Conservation (phyloP, 2,113 vertebrate species). For the Phodopus roborovskii region DNA sequence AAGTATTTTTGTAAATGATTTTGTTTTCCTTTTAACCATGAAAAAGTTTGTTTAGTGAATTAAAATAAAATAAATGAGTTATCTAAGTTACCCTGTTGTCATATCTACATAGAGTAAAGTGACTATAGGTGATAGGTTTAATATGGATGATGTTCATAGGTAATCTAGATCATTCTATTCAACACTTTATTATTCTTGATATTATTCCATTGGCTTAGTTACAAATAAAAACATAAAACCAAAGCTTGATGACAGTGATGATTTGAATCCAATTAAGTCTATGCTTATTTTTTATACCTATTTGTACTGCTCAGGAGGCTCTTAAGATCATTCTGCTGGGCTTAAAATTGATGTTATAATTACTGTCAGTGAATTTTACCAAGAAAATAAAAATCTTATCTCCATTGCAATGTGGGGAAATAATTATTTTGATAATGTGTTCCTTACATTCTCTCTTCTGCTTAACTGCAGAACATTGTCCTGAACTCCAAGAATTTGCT, state of each 20-base stretch:
- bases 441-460: neutral
- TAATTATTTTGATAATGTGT: neutral
- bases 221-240: conserved; percentile 2
- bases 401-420: neutral
- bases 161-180: neutral
- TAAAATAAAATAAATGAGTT: conserved; percentile 8
- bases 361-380: neutral
- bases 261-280: neutral
- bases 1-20: neutral
- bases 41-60: neutral
- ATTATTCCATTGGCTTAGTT: conserved; percentile 2
- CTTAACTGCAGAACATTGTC: neutral
- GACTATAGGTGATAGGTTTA: neutral
- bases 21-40: neutral
- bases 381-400: neutral
- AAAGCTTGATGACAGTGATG: neutral
- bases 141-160: neutral
- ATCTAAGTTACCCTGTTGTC: neutral
- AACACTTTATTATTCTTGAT: neutral
- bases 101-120: neutral
- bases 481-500: neutral
- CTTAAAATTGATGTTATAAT: neutral
- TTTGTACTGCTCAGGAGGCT: neutral
- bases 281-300: neutral
- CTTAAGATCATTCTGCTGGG: neutral